phyloP scores from a whole-genome alignment of 2,888 invertebrate species.

The Acanthococcus lagerstroemiae region DNA sequence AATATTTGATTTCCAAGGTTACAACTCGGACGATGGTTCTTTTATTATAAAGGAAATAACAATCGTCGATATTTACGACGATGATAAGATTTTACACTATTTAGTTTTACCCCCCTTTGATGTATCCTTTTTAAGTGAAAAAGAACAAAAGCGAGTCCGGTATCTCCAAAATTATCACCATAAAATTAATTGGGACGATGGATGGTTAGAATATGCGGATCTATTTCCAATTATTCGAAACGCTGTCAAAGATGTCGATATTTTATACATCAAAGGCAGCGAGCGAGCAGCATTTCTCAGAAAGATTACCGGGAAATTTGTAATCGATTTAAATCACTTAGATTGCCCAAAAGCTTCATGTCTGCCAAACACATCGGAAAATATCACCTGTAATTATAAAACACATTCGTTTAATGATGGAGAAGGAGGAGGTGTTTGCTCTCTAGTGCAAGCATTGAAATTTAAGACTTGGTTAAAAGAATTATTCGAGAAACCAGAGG shows the following conservation, averaged over 20 bases:
- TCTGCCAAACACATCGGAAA: background rate
- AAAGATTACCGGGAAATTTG: background rate
- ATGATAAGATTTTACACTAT: background rate
- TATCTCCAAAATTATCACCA: background rate
- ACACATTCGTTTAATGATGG: too few species aligned
- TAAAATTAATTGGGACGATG: background rate
- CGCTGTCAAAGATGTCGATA: background rate
- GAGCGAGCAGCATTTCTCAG: background rate
- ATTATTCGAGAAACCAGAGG: too few species aligned
- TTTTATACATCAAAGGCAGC: background rate
- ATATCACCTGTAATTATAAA: background rate
- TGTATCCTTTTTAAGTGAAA: background rate
- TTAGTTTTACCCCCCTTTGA: background rate
- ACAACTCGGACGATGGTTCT: background rate
- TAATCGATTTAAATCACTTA: background rate
- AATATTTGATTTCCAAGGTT: background rate
- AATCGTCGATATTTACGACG: background rate
- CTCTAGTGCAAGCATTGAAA: background rate
- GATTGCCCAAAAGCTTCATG: background rate
- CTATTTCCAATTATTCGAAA: background rate
- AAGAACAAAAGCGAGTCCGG: background rate
- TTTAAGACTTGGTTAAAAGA: background rate
- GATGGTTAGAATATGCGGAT: background rate
- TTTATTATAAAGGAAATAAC: background rate
- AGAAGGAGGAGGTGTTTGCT: background rate